Evolutionary conservation across 2,888 invertebrate genomes (phyloP), one percentile per base, ranked within the genome.

Genomic region (Megaustenia siamemsis): DNA sequence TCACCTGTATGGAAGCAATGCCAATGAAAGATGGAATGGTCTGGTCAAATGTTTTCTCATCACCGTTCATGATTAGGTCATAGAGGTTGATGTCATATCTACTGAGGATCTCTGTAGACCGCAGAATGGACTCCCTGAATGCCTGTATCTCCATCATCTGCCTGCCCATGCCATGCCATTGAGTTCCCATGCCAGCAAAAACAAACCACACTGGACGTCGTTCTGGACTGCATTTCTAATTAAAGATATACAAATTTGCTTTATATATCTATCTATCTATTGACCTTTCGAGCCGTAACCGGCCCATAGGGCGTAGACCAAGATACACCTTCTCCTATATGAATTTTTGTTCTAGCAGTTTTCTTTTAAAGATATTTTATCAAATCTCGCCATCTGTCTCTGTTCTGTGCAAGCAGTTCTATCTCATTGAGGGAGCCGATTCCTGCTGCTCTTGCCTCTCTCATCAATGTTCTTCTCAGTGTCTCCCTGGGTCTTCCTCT

Each of bases 151-250:
- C 94, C 96, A 99, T 96, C 89, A 99, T 95, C 86, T 96, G 96
- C 92, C 96, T 96, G 24, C 96, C 98, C 99, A 99, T 99, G 91
- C 97, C 98, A 76, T 97, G 95, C 99, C 99, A 99, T 95, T 99
- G 99, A 68, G 97, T 97, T 24, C 99, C 99, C 99, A 99, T 99
- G 86, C 99, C 99, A 73, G 98, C 97, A 95, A 98, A 99, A 87
- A 99, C 96, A 94, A 96, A 99, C 97, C 98, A 99, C 83, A 99
- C 95, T 0, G 98, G 98, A 24, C 97, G 96, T 15, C 38, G 80
- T 87, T 96, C 96, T 24, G 95, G 76, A 8, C 90, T 80, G 40
- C 90, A 89, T 93, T 88, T n/a, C 84, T 80, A n/a, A 3, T 10
- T 56, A 10, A 38, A 49, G 24, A 71, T 38, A 43, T 28, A 45